phyloP scores from a whole-genome alignment of 2,888 invertebrate species.

The Arrhopalites spinosus region DNA sequence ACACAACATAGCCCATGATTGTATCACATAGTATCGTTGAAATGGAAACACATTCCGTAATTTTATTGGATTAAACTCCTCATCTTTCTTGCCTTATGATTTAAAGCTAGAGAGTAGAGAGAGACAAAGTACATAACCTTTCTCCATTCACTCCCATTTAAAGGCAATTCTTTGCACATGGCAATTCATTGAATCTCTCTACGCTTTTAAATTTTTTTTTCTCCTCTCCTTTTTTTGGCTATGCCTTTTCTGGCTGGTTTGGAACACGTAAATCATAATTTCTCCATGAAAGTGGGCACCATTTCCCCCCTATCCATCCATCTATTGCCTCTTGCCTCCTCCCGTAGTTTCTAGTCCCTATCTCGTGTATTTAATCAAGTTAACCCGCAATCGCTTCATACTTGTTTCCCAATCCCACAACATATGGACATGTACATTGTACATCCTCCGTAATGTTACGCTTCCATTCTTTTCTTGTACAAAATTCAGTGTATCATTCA shows the following conservation, averaged over 20 bases:
- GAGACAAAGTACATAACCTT: no score
- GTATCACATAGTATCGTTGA: no score
- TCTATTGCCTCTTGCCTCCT: no score
- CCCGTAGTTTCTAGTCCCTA: no score
- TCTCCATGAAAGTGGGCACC: conserved; percentile 1
- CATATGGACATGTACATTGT: no score
- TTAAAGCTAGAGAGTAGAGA: background rate
- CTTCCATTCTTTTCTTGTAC: background rate
- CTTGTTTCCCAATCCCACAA: background rate
- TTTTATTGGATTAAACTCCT: background rate
- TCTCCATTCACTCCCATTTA: conserved; percentile 6
- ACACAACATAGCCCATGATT: no score
- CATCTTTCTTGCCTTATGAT: background rate
- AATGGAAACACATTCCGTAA: background rate
- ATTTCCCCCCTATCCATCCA: background rate
- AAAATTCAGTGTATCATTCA: background rate
- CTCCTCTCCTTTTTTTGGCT: background rate
- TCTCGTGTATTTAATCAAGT: conserved; percentile 25
- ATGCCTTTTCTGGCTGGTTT: background rate
- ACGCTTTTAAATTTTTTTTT: no score
- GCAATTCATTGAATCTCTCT: background rate
- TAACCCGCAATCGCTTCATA: conserved; percentile 24
- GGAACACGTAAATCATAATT: conserved; percentile 22
- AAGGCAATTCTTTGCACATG: conserved; percentile 17
- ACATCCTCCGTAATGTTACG: background rate